These are phyloP conservation scores for Candoia aspera DNA, from an alignment of 2,113 vertebrate genomes.

Conservation along the genomic window DNA sequence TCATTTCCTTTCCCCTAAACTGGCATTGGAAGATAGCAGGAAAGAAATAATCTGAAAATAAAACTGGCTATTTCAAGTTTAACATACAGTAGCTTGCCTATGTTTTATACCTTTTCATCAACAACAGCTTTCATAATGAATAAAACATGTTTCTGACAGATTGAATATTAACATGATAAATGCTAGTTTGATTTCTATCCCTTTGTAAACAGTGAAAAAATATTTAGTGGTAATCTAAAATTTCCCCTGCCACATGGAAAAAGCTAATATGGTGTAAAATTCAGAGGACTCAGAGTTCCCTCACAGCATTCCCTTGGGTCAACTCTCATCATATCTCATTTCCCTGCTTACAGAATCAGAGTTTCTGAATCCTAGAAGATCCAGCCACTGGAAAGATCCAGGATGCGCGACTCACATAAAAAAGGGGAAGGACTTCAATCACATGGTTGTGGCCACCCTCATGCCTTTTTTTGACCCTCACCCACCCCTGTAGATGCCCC, in stretches of 20 bases:
- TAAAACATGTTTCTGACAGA: background rate
- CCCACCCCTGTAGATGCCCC: background rate
- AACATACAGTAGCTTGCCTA: background rate
- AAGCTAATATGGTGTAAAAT: background rate
- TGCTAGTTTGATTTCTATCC: background rate
- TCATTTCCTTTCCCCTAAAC: background rate
- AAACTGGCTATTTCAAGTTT: constrained; percentile 13
- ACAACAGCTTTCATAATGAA: background rate
- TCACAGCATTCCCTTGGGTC: background rate
- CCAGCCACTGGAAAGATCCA: background rate
- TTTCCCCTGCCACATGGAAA: background rate
- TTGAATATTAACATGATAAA: too few species aligned
- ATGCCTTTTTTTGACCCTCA: background rate
- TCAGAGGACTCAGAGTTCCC: background rate
- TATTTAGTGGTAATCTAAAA: background rate
- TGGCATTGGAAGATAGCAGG: background rate
- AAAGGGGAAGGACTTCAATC: background rate
- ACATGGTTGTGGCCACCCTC: background rate
- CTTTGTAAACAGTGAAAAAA: background rate
- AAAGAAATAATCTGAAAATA: constrained; percentile 1
- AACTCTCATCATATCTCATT: background rate
- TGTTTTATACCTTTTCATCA: constrained; percentile 24
- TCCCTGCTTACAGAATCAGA: background rate
- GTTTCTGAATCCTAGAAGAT: background rate
- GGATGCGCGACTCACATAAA: background rate